Conservation (phyloP, 1,140 invertebrate genomes). For the Zaprionus ghesquierei region DNA sequence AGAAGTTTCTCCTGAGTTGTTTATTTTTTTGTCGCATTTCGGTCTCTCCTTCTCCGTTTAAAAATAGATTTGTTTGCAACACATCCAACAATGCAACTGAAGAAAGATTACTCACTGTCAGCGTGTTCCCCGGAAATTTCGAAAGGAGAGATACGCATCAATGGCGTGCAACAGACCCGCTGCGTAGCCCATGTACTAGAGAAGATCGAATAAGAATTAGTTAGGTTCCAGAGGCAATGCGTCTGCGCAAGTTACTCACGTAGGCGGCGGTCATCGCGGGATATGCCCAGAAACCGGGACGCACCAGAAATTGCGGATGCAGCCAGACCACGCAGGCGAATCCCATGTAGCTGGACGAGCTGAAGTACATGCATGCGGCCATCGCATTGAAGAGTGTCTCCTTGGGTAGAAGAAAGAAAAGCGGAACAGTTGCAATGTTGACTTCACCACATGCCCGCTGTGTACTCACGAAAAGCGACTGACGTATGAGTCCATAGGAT, state of each 20-base stretch:
- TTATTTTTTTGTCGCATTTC: background rate
- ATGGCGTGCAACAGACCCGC: slow-evolving; percentile 88
- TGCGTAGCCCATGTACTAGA: slow-evolving; percentile 89
- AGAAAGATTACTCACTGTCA: background rate
- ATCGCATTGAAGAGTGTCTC: slow-evolving; percentile 90
- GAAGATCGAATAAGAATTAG: slow-evolving; percentile 58
- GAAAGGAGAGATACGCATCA: slow-evolving; percentile 89
- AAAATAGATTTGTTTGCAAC: background rate
- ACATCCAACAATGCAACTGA: background rate
- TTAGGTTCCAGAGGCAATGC: background rate
- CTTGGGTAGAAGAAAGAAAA: slow-evolving; percentile 79
- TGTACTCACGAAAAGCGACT: slow-evolving; percentile 90
- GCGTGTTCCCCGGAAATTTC: slow-evolving; percentile 85
- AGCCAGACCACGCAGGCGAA: slow-evolving; percentile 89
- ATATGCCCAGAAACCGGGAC: slow-evolving; percentile 86
- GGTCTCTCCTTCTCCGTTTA: no score
- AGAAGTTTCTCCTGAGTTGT: background rate
- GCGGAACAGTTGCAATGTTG: background rate
- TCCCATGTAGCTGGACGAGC: slow-evolving; percentile 89
- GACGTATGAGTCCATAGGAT: slow-evolving; percentile 88
- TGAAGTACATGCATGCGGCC: slow-evolving; percentile 89
- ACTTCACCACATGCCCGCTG: background rate
- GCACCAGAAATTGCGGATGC: slow-evolving; percentile 85
- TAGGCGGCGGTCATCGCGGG: slow-evolving; percentile 92
- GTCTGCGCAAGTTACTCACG: slow-evolving; percentile 85